Base-by-base conservation (phyloP, 1,140 invertebrate genomes). In the Drosophila busckii region DNA sequence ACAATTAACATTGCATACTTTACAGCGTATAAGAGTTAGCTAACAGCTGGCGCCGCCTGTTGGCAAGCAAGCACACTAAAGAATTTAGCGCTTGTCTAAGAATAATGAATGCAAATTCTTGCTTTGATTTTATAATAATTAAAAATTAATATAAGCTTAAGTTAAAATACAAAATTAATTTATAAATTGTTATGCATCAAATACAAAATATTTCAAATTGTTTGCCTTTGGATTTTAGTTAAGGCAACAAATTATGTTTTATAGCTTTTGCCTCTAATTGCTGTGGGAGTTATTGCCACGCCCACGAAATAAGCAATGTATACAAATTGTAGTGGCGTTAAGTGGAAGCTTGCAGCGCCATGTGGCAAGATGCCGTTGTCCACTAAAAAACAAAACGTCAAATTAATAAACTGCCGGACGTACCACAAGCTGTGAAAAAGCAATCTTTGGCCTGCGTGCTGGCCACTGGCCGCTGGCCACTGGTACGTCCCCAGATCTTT, bases 361-460 rank as follows among this genome's bases (percentile, higher is more conserved):
- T n/a, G 8, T 8, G 25, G 8, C 6, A 16, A 31, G 41, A 20
- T 31, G 10, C 8, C 13, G 32, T 41, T 42, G 41, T 12, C 12
- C 19, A 34, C 58, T 44, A 54, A 35, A 80, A 70, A 67, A 63
- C 52, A 42, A 60, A 76, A 80, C 73, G 73, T 80, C 75, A 80
- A 80, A 80, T 80, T 80, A 80, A 80, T 80, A 80, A 80, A 68
- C 54, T 53, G 73, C 75, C 73, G 73, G 73, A 80, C 73, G 73
- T 82, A 80, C 73, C 73, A 65, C 73, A 80, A 80, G 73, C 73
- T 80, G 73, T 82, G 73, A 80, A 80, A 80, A 80, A 80, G 75
- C 64, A 80, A 80, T 80, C 73, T 78, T 73, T 59, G 50, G 67
- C 34, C 62, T 55, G 73, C 71, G 75, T 62, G 66, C 69, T 58